Base-by-base conservation (phyloP, 1,140 invertebrate genomes). In the Drosophila nigromelanica region DNA sequence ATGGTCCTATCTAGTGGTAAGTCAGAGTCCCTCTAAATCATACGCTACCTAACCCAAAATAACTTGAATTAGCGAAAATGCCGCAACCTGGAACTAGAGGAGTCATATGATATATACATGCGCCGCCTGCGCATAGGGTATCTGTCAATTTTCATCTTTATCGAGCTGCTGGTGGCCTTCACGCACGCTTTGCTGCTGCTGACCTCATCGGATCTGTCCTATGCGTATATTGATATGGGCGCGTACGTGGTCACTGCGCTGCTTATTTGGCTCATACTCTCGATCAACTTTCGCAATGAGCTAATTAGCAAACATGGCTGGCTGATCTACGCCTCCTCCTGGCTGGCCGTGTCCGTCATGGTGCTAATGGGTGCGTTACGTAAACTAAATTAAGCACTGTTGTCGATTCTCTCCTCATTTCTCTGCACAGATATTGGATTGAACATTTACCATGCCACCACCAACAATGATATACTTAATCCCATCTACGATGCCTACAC, bases 101-200 rank as follows among this genome's bases (percentile, higher is more conserved):
- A 93, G 45, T 92, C 97, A 8, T 97, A 96, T 86, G 92, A 94
- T 67, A 93, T 94, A 56, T 97, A 97, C 85, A 95, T 95, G 67
- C 94, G 95, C 56, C 94, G 95, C 76, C 92, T 97, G 59, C 95
- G 96, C 76, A 94, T 96, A 91, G 95, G 95, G 54, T 95, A 96
- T 76, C 94, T 97, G 33, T 95, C 95, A 51, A 93, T 96, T 43
- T 96, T 96, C 85, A 93, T 97, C 37, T 92, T 96, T 3, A 91
- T 97, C 24, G 94, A 96, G 79, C 89, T 95, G 67, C 73, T 94
- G 15, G 93, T 96, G 37, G 94, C 94, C 52, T 85, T 94, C 5
- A 92, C 92, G 1, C 95, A 96, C 80, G 70, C 93, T 30, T 68
- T 95, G 42, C 91, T 96, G 33, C 81, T 95, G 63, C 61, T 91